Base-by-base conservation (phyloP, 2,797 vertebrate genomes). In the Staurois parvus region DNA sequence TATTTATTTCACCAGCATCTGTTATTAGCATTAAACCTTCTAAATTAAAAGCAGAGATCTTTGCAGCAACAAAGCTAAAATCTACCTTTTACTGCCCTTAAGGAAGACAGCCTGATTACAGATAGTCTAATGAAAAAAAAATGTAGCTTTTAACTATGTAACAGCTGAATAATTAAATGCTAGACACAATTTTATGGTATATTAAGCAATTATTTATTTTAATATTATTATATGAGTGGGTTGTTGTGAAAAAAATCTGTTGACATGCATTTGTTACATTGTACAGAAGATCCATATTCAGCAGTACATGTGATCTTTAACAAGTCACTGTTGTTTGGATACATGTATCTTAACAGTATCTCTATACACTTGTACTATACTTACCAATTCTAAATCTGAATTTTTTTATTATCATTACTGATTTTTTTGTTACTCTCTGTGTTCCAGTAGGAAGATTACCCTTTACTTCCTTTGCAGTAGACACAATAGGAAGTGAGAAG, bases 31-130 rank as follows among this genome's bases (percentile, higher is more conserved):
- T 86, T 72, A 59, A 37, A 67, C 62, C 45, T 30, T 42, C 59
- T 59, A 75, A 85, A 85, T 81, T 73, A 85, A 81, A 85, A 81
- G 67, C 84, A 86, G 72, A 86, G 67, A 19, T 34, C 52, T 76
- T 76, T 26, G 59, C 62, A 70, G 78, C 37, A 80, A 80, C 77
- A 81, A 85, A 85, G 77, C 59, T 69, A 37, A 70, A 86, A 68
- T 56, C 72, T 10, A 28, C 37, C 62, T 85, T 81, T 86, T 86
- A 86, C 48, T 76, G 48, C 84, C 34, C 67, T 81, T 64, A 85
- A 85, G 66, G 56, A 85, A 73, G 74, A 81, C 72, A 75, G 59
- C 4, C 17, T 76, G 52, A 29, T 56, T 76, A 13, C 66, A 81
- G 81, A 76, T 70, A 81, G 42, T 40, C 62, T 62, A n/a, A 62